Evolutionary conservation across 2,797 vertebrate species (phyloP), one percentile per base, ranked within the genome.

Genomic region (Tapirus indicus): DNA sequence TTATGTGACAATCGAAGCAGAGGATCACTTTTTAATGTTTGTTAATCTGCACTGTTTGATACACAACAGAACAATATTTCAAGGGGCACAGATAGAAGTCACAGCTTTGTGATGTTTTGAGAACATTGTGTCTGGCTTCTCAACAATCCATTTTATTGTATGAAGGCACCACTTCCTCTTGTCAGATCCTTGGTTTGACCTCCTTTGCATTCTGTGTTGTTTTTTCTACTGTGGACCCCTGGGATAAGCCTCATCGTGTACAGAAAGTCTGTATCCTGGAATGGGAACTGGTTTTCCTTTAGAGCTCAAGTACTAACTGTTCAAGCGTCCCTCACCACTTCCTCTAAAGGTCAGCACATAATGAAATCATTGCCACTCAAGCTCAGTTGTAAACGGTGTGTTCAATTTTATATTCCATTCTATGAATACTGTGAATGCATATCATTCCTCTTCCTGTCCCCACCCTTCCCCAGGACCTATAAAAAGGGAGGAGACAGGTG

Each of bases 401-500:
- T 88, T 72, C 91, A 72, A 41, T 52, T 90, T 96, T 54, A 58
- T 90, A 54, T 95, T 93, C 89, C 83, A 56, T 69, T 90, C 82
- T 78, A 82, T 92, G 58, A 90, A 47, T n/a, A 32, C 4, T 0
- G 64, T 62, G 58, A 96, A 66, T 62, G 78, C 83, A 84, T 90
- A 77, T 74, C 86, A 90, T 93, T 84, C 25, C 47, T 93, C 89
- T 97, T 97, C 96, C 97, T 93, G 92, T 88, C 95, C 49, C 86
- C 89, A 41, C 97, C 96, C 95, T 96, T 94, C 35, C 96, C 86
- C 88, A 95, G 41, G 29, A 82, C 29, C 78, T 95, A 90, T 92
- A 95, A 97, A 97, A 93, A 94, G 71, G 89, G 92, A 95, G 49
- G 54, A 25, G 66, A 95, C 84, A 96, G 93, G 95, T 97, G 82